Base-by-base conservation (phyloP, 2,113 vertebrate genomes). In the Platycercus adscitus region DNA sequence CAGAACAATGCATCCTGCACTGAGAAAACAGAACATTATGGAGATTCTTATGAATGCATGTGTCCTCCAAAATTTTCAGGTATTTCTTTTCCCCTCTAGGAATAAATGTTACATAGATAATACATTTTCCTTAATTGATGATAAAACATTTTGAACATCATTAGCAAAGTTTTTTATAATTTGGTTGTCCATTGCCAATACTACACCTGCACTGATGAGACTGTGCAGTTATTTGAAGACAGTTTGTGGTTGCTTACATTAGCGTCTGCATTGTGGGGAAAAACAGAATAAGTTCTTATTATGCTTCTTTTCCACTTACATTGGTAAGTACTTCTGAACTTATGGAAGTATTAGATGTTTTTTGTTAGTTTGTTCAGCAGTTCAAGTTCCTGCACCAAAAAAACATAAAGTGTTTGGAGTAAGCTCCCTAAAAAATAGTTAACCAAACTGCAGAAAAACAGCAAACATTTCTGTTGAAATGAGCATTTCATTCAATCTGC, bases 41-140 rank as follows among this genome's bases (percentile, higher is more conserved):
- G 78, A 90, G 96, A 97, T 88, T 70, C 93, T 15, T 99, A 98
- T 0, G 82, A 97, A 95, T 99, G 98, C 76, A 88, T 72, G 1
- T 99, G 98, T 96, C 96, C 98, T 79, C 90, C 97, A 88, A 81
- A 89, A 75, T 98, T 98, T 97, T 96, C 98, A 98, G 98, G 98
- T 99, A 98, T 98, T 96, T 58, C 2, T 90, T 75, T 90, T 86
- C 16, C 33, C 7, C 5, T 68, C 28, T 47, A 37, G 8, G 11
- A 47, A 35, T 56, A 83, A 50, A 18, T 14, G 9, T 75, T 58
- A 29, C 4, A 7, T 10, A 58, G 4, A 19, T 50, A 39, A 47
- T n/a, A 13, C 2, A 20, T 39, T 43, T 76, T 77, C 20, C 10
- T 65, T 61, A 56, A 44, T 4, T 39, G 14, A 28, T 46, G 50